Percentiles rank a stretch among this genome's conserved stretches.
These are phyloP conservation scores for Penaeus vannamei DNA, from an alignment of 1,140 invertebrate species.

Conservation along the genomic window DNA sequence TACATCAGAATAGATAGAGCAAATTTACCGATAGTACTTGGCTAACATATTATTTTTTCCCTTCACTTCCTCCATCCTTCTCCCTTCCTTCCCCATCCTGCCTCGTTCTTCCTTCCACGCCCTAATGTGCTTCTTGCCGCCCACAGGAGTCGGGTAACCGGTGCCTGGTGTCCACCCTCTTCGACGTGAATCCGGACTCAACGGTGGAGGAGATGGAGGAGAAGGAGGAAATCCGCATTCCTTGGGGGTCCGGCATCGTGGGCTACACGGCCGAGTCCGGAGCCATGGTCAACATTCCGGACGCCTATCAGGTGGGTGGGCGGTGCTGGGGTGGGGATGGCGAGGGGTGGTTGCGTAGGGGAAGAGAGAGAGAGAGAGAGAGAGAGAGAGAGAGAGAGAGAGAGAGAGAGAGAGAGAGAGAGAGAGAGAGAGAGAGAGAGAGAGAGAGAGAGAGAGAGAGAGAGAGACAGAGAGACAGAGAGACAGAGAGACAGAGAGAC, in stretches of 20 bases:
- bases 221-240: constrained; percentile 90
- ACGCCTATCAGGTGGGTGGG: constrained; percentile 89
- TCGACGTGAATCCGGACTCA: constrained; percentile 92
- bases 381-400: too few species aligned
- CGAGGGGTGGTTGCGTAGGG: neutral
- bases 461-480: too few species aligned
- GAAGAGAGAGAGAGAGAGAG: too few species aligned
- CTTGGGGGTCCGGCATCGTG: constrained; percentile 85
- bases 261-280: constrained; percentile 94
- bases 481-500: too few species aligned
- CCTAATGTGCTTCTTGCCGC: neutral
- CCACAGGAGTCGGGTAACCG: constrained; percentile 70
- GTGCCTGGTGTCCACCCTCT: constrained; percentile 89
- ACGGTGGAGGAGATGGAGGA: constrained; percentile 92
- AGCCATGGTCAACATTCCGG: constrained; percentile 93
- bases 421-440: too few species aligned
- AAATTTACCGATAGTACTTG: too few species aligned
- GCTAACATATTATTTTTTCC: neutral
- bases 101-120: neutral
- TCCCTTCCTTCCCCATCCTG: too few species aligned
- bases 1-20: too few species aligned
- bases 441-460: too few species aligned
- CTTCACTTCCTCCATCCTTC: neutral
- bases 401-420: too few species aligned
- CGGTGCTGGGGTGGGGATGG: neutral